Percentiles rank a stretch among this genome's conserved stretches.
These are phyloP conservation scores for Drosophila rubida DNA, from an alignment of 2,888 invertebrate species.

Conservation along the genomic window DNA sequence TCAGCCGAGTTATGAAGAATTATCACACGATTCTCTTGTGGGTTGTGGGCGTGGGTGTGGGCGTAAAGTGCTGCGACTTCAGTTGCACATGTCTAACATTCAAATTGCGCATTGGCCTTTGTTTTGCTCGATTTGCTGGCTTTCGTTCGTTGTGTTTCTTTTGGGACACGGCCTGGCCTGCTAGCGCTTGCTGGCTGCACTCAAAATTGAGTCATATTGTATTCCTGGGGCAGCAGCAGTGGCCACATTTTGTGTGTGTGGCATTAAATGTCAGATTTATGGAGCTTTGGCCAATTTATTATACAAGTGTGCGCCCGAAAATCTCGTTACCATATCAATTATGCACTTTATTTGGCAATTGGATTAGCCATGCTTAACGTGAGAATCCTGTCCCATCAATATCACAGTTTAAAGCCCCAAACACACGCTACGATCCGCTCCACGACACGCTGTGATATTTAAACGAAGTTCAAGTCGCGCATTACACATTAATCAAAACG, in stretches of 20 bases:
- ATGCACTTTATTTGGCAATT: constrained; percentile 65
- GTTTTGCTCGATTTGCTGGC: constrained; percentile 29
- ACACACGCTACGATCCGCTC: no score
- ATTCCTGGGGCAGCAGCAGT: constrained; percentile 43
- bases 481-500: constrained; percentile 63
- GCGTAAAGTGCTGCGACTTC: constrained; percentile 43
- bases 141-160: background rate
- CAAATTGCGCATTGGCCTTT: constrained; percentile 65
- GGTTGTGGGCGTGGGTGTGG: constrained; percentile 47
- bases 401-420: constrained; percentile 58
- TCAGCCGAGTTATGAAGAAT: constrained; percentile 79
- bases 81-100: constrained; percentile 74
- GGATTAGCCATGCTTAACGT: constrained; percentile 66
- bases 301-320: constrained; percentile 40
- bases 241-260: constrained; percentile 63
- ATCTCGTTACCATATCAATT: constrained; percentile 69
- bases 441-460: constrained; percentile 21
- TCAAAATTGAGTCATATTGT: constrained; percentile 76
- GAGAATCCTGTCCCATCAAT: constrained; percentile 67
- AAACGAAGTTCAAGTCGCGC: constrained; percentile 38
- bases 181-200: constrained; percentile 42
- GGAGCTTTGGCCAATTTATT: constrained; percentile 60
- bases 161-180: constrained; percentile 50
- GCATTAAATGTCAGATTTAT: constrained; percentile 82
- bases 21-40: constrained; percentile 55